These are phyloP conservation scores for Drosophila sucinea DNA, from an alignment of 1,140 invertebrate species.

Conservation along the genomic window DNA sequence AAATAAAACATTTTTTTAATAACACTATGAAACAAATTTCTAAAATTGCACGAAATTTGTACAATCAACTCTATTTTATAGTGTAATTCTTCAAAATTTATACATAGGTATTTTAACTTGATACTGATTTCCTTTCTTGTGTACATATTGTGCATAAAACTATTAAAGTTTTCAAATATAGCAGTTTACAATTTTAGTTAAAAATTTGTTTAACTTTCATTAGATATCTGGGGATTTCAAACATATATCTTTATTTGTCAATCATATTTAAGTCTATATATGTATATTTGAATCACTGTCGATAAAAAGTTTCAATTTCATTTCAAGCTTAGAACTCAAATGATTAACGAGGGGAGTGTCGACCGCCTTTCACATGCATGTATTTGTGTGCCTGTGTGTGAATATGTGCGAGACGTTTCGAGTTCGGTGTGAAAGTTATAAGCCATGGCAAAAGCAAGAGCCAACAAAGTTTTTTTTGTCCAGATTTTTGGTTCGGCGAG, in stretches of 20 bases:
- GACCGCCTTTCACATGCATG: conserved; percentile 54
- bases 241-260: not conserved
- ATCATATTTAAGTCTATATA: conserved; percentile 3
- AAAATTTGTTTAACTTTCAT: too few species aligned
- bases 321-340: conserved; percentile 54
- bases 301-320: conserved; percentile 42
- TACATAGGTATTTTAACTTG: too few species aligned
- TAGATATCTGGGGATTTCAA: too few species aligned
- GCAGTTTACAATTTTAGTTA: too few species aligned
- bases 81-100: too few species aligned
- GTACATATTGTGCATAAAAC: too few species aligned
- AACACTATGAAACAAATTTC: too few species aligned
- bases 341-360: conserved; percentile 26
- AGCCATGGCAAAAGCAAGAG: conserved; percentile 42
- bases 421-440: conserved; percentile 72
- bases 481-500: conserved; percentile 46
- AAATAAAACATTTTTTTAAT: too few species aligned
- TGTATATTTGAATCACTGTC: conserved; percentile 3
- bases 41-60: too few species aligned
- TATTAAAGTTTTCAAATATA: too few species aligned
- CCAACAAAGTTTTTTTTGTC: conserved; percentile 44
- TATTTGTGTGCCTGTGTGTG: conserved; percentile 21
- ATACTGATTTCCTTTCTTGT: too few species aligned
- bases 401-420: conserved; percentile 41
- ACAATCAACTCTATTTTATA: too few species aligned